A percentile compares a stretch with the other conserved stretches of the same genome.
phyloP scores from a whole-genome alignment of 2,113 vertebrate genomes.

The Globicephala melas region DNA sequence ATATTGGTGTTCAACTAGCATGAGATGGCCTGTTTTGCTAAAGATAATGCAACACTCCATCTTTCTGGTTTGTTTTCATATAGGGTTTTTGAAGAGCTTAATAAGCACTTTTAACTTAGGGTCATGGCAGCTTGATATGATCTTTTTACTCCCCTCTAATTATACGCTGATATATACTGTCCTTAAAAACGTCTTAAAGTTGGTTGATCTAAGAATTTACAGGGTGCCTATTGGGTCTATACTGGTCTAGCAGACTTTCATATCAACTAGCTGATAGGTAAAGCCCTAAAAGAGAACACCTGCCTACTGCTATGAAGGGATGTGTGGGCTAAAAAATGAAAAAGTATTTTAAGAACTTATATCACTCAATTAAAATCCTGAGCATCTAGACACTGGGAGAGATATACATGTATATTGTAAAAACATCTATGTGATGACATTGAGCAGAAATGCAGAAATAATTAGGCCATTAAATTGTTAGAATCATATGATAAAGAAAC shows the following conservation, averaged over 20 bases:
- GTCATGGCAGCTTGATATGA: neutral
- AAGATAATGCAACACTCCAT: neutral
- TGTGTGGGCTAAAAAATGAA: neutral
- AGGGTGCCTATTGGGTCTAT: neutral
- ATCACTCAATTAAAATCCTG: neutral
- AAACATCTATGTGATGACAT: neutral
- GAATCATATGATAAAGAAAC: neutral
- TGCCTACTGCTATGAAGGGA: neutral
- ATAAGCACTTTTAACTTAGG: neutral
- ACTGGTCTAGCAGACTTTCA: neutral
- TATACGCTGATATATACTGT: neutral
- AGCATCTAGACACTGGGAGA: neutral
- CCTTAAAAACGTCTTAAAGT: neutral
- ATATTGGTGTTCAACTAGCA: neutral
- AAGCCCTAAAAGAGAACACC: neutral
- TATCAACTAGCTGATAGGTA: neutral
- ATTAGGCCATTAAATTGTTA: neutral
- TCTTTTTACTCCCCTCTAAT: neutral
- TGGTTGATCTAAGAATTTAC: constrained; percentile 10
- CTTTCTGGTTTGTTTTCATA: neutral
- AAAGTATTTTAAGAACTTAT: neutral
- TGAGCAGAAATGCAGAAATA: neutral
- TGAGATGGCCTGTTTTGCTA: neutral
- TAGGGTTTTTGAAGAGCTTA: neutral
- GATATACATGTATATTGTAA: neutral